A percentile compares a stretch with the other conserved stretches of the same genome.
Conservation (phyloP, 2,113 vertebrate species). For the Psittacus erithacus region DNA sequence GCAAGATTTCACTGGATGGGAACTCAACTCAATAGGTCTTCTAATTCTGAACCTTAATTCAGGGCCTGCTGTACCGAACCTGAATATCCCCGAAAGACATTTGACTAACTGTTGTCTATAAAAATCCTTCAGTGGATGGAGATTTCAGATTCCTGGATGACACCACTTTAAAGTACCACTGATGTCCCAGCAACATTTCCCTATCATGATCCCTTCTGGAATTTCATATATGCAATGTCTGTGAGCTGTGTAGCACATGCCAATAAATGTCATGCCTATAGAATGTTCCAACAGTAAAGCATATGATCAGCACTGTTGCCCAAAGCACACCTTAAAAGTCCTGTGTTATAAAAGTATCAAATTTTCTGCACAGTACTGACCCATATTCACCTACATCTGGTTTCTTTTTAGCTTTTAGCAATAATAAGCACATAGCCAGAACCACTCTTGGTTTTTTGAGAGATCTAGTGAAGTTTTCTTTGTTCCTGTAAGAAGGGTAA, state of each 20-base stretch:
- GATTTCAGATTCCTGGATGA: neutral
- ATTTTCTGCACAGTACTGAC: neutral
- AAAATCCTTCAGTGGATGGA: neutral
- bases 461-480: neutral
- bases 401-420: neutral
- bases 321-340: neutral
- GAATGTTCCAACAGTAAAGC: neutral
- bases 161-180: neutral
- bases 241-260: accelerated
- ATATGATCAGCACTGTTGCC: neutral
- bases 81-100: neutral
- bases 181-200: neutral
- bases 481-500: neutral
- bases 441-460: neutral
- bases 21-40: neutral
- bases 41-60: neutral
- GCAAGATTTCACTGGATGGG: neutral
- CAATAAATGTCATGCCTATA: neutral
- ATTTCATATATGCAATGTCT: neutral
- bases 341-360: neutral
- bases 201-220: neutral
- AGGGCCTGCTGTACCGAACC: neutral
- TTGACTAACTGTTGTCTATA: neutral
- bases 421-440: neutral
- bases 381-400: neutral